phyloP scores from a whole-genome alignment of 2,113 vertebrate genomes.

The Turdus rufiventris region DNA sequence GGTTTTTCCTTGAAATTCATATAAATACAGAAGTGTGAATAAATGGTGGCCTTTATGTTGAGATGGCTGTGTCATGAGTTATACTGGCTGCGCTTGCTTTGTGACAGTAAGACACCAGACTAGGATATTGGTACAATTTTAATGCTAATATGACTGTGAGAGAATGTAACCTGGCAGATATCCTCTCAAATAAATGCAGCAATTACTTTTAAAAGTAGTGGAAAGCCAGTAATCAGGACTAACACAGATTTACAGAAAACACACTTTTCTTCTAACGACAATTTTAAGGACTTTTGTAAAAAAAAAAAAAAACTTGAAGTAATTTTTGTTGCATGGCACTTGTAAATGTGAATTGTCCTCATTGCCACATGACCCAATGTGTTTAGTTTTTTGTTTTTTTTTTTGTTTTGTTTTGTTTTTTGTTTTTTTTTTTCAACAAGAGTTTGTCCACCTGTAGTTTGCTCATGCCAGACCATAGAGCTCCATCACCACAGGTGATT shows the following conservation, averaged over 20 bases:
- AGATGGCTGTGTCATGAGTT: background rate
- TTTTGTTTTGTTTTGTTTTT: background rate
- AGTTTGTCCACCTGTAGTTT: background rate
- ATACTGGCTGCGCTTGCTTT: background rate
- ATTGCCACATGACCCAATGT: background rate
- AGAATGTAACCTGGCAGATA: background rate
- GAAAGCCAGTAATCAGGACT: background rate
- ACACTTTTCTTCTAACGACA: background rate
- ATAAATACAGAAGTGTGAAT: background rate
- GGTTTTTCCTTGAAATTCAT: background rate
- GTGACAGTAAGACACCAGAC: background rate
- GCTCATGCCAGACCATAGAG: background rate
- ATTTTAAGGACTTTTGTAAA: background rate
- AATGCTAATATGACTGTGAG: background rate
- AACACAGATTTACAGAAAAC: background rate
- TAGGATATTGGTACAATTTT: background rate
- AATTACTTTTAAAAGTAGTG: background rate
- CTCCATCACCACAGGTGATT: fast-evolving
- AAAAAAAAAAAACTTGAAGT: background rate
- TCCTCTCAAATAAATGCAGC: background rate
- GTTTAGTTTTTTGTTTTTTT: no score
- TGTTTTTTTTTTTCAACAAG: fast-evolving
- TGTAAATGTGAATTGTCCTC: background rate
- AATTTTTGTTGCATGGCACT: background rate
- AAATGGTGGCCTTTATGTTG: background rate